These are phyloP conservation scores for Zosterops lateralis DNA, from an alignment of 2,113 vertebrate species.

Conservation along the genomic window DNA sequence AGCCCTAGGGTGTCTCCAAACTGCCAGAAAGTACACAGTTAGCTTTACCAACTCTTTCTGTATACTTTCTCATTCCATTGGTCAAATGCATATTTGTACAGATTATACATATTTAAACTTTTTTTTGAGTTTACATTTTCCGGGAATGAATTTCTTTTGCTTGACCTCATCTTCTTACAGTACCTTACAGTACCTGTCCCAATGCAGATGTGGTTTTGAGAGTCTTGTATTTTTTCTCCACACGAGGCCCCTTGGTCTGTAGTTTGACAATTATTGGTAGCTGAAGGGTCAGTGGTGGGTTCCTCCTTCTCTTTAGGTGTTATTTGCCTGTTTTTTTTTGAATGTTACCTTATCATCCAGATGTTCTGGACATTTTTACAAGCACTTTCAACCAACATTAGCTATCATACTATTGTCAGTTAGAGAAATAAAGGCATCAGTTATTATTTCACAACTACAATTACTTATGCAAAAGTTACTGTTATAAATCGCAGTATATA, in stretches of 20 bases:
- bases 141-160: not conserved
- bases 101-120: too few species aligned
- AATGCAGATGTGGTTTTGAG: not conserved
- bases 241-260: not conserved
- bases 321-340: not conserved
- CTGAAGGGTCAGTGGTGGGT: not conserved
- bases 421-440: not conserved
- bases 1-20: too few species aligned
- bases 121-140: not conserved
- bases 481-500: too few species aligned
- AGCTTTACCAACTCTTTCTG: rapidly evolving
- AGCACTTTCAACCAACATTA: not conserved
- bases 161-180: not conserved
- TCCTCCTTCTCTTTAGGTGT: rapidly evolving
- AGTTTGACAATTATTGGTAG: not conserved
- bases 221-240: not conserved
- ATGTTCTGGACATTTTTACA: not conserved
- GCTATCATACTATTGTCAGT: not conserved
- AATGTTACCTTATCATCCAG: not conserved
- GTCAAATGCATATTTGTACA: not conserved
- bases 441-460: not conserved
- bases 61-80: not conserved
- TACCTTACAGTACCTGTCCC: rapidly evolving
- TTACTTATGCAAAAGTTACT: too few species aligned
- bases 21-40: too few species aligned